phyloP scores from a whole-genome alignment of 2,888 invertebrate genomes.

The Chymomyza fuscimana region DNA sequence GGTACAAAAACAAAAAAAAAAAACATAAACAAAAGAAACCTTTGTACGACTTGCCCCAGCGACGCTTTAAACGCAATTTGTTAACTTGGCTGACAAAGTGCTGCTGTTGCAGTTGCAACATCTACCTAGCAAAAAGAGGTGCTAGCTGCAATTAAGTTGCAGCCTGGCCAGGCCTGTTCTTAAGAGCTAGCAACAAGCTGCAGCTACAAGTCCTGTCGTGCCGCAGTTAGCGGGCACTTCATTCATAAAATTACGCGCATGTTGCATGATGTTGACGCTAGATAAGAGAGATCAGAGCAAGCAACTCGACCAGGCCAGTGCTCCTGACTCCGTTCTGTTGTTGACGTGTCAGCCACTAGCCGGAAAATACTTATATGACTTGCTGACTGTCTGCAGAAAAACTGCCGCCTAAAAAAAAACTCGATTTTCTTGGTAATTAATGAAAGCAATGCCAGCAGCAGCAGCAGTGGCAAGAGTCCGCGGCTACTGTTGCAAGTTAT shows the following conservation, averaged over 20 bases:
- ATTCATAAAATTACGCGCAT: constrained; percentile 74
- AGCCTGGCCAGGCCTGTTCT: not conserved
- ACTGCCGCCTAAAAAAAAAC: constrained; percentile 58
- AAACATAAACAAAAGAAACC: constrained; percentile 20
- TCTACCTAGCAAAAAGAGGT: constrained; percentile 55
- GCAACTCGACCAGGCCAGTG: constrained; percentile 1
- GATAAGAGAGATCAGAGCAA: constrained; percentile 50
- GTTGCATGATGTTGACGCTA: constrained; percentile 68
- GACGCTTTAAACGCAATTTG: constrained; percentile 69
- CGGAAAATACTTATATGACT: constrained; percentile 64
- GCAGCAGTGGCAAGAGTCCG: constrained; percentile 11
- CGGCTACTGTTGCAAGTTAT: constrained; percentile 74
- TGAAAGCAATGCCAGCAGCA: constrained; percentile 57
- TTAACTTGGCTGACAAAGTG: constrained; percentile 76
- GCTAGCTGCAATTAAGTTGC: constrained; percentile 69
- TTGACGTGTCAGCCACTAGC: constrained; percentile 54
- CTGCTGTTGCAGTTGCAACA: constrained; percentile 24
- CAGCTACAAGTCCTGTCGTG: constrained; percentile 53
- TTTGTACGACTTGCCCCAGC: constrained; percentile 31
- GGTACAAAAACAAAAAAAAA: not conserved
- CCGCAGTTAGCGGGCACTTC: constrained; percentile 67
- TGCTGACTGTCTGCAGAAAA: constrained; percentile 48
- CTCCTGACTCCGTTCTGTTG: constrained; percentile 30
- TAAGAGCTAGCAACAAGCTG: not conserved
- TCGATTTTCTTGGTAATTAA: constrained; percentile 73